Evolutionary conservation across 1,140 invertebrate species (phyloP), one percentile per base, ranked within the genome.

Genomic region (Cepaea nemoralis): DNA sequence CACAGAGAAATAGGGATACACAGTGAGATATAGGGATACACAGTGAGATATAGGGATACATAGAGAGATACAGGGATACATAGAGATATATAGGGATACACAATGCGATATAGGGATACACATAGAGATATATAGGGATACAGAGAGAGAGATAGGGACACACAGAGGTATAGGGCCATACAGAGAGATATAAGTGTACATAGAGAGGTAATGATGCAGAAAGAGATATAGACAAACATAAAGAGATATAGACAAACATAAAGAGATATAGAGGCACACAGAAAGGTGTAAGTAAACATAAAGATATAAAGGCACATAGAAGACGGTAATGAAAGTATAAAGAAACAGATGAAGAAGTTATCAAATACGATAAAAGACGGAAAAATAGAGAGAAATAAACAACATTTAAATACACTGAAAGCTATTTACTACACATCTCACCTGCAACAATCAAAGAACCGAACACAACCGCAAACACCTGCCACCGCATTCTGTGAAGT

Each of bases 71-170:
- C 19, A 73, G 70, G 37, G 39, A 73, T 12, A 37, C 10, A 67
- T 10, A 67, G 63, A 73, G 70, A 73, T 19, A 73, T 19, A 73
- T 8, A 73, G 70, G 37, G 39, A 35, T 19, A 73, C 19, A 73
- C 31, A 73, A 35, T 35, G 33, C 33, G 70, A 73, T 12, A 73
- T 19, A 73, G 33, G 37, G 70, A 73, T 5, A 73, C 24, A 73
- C 6, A 73, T 19, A 73, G 33, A 73, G 70, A 48, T 67, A 67
- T 10, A 67, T 67, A 67, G 63, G 27, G 10, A 67, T 10, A 67
- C 27, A 67, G 63, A 67, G 10, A 67, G 63, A 67, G 10, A 67
- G 63, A 67, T 67, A 67, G 63, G 27, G 10, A 67, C 10, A 67
- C 27, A 67, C 10, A 67, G 10, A 67, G 63, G 27, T 67, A 67